Conservation (phyloP, 2,888 invertebrate genomes). For the Flexamia atlantica region DNA sequence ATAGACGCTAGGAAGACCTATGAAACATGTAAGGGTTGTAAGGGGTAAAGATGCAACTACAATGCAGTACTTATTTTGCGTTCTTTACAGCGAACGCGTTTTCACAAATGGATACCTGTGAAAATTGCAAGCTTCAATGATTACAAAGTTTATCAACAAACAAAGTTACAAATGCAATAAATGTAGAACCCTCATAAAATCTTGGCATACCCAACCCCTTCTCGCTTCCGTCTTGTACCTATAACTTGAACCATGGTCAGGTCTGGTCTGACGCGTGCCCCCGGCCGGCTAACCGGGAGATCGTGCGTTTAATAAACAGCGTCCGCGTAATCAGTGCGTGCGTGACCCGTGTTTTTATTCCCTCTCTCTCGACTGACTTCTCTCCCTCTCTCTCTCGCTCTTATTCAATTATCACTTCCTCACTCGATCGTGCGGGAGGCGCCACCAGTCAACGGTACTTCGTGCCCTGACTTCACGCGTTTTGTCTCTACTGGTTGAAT, state of each 20-base stretch:
- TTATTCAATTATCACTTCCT: constrained; percentile 49
- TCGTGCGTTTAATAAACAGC: constrained; percentile 51
- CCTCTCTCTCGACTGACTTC: constrained; percentile 12
- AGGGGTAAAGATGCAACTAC: too few relatives aligned
- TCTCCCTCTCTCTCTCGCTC: constrained; percentile 33
- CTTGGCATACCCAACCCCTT: too few relatives aligned
- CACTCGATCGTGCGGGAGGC: constrained; percentile 18
- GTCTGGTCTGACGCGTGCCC: constrained; percentile 5
- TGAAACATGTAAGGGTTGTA: too few relatives aligned
- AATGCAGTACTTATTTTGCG: too few relatives aligned
- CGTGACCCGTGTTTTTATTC: constrained; percentile 29
- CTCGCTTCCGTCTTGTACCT: neutral
- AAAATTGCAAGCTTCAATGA: too few relatives aligned
- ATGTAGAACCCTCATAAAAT: too few relatives aligned
- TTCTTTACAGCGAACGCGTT: too few relatives aligned
- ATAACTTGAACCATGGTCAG: neutral
- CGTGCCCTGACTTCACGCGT: neutral
- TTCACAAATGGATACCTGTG: too few relatives aligned
- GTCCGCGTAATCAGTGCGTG: constrained; percentile 53
- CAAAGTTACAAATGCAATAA: too few relatives aligned
- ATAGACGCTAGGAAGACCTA: too few relatives aligned
- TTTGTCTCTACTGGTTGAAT: neutral
- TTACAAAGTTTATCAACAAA: too few relatives aligned
- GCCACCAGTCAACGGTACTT: constrained; percentile 6
- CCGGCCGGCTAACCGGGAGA: constrained; percentile 25